Evolutionary conservation across 2,113 vertebrate species (phyloP), one percentile per base, ranked within the genome.

Genomic region (Actenoides lindsayi): DNA sequence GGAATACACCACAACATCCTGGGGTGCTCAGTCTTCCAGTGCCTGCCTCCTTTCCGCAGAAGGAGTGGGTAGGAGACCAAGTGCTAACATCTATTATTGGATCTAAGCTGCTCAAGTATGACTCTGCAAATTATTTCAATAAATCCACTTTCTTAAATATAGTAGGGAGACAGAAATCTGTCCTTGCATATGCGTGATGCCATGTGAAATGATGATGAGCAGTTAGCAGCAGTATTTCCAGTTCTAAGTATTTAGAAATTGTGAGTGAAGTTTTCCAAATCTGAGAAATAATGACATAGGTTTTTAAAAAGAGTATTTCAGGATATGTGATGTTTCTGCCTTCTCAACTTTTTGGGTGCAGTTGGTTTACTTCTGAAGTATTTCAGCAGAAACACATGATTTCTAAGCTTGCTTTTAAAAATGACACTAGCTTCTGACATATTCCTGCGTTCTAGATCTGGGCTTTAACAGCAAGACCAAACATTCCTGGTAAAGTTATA

Each of bases 401-500:
- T 84, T 84, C 89, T 75, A 89, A 93, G 57, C 8, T 82, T 91
- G 17, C 54, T 70, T 94, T 92, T 88, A 63, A 78, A 93, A 94
- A 74, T 88, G 69, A 90, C 50, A 74, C 28, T 83, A 41, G 56
- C 51, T 89, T 75, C 82, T 93, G 85, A 89, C 80, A 75, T 77
- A 81, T 86, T 89, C 35, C 76, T 78, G 83, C 78, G 46, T 95
- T 88, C 88, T 94, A 94, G 79, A 87, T 74, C 64, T 89, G 86
- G 53, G 79, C 79, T 95, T 93, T 94, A 95, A 67, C 68, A 94
- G 95, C 90, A 96, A 94, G 94, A 96, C 94, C 65, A 96, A 96
- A 96, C 95, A 97, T 94, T 96, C 87, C 62, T 53, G 44, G 78
- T 96, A 94, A 95, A 94, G 92, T 96, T 94, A 39, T 93, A 91